Evolutionary conservation across 2,113 vertebrate species (phyloP), one percentile per base, ranked within the genome.

Genomic region (Dicaeum eximium): DNA sequence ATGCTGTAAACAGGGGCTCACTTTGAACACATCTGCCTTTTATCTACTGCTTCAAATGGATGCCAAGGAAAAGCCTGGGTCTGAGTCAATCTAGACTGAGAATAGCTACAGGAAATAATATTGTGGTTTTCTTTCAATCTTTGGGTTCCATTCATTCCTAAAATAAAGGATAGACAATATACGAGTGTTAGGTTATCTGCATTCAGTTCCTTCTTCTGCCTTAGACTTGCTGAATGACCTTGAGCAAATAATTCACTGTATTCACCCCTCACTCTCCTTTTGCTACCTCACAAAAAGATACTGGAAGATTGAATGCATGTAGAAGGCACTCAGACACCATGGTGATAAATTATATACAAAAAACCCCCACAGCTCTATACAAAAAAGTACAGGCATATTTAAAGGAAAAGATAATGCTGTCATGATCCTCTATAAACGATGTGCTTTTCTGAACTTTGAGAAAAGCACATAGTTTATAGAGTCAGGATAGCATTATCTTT

Each of bases 171-270:
- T 0, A 62, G 42, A 35, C 14, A 54, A 58, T 66, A 37, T 50
- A 40, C 38, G n/a, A 70, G 33, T 47, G 31, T 60, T 70, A 30
- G 11, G 35, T 84, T 91, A 67, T 84, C 84, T 79, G 65, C 57
- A 93, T 96, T 91, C 88, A 42, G 57, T 37, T 91, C 54, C 42
- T 82, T 53, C 21, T 28, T 56, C 66, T 72, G 40, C 8, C 69
- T 80, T 42, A 53, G 45, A 48, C 37, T 69, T 92, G 50, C 57
- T 85, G 50, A 89, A 85, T 75, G 84, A 96, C 78, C 81, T 64
- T 22, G 37, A 67, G 51, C 27, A 87, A 92, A 65, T 91, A 84
- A 91, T 51, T 94, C 85, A 84, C 65, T 56, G 70, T 15, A 78
- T 91, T 47, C 44, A 71, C 6, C 27, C 20, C 37, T 74, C 56